Evolutionary conservation across 2,888 invertebrate genomes (phyloP), one percentile per base, ranked within the genome.

Genomic region (Cyaniris semiargus): DNA sequence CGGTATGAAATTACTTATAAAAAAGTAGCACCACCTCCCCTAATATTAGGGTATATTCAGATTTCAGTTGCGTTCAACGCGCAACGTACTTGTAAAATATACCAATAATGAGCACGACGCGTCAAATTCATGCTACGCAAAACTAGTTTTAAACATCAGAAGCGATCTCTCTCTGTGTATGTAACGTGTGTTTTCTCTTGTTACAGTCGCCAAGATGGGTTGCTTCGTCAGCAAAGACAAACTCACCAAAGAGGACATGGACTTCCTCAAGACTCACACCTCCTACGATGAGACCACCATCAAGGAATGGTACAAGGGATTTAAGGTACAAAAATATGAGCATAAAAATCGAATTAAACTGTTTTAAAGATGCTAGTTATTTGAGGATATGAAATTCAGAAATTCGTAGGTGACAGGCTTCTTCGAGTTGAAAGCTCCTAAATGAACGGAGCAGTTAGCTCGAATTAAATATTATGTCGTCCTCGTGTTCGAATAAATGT

Each of bases 281-380:
- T 97, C 98, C 83, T 99, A 99, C 92, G 98, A 99, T 86, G 99
- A 99, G 93, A 97, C 98, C 84, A 99, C 99, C 87, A 99, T 99
- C 93, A 99, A 99, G 93, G 99, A 99, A 94, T 99, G 99, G 99
- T 99, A 99, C 94, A 99, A 99, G 95, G 99, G 99, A 82, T 99
- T 99, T 91, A 99, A 99, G 97, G 99, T 99, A 94, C n/a, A 66
- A 66, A 66, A 75, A 74, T 66, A 53, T 13, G 13, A 23, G 2
- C n/a, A 53, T 13, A 53, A 53, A 38, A 8, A 38, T 38, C 1
- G 1, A 38, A 38, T 8, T 8, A 38, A 34, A 10, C 10, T 10
- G 8, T 38, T 38, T 10, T 8, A 10, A 38, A 38, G 8, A 38
- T 38, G 38, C 8, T 38, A 38, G 38, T 38, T 44, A 13, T 44